Conservation (phyloP, 2,888 invertebrate genomes). For the Drosophila borealis region DNA sequence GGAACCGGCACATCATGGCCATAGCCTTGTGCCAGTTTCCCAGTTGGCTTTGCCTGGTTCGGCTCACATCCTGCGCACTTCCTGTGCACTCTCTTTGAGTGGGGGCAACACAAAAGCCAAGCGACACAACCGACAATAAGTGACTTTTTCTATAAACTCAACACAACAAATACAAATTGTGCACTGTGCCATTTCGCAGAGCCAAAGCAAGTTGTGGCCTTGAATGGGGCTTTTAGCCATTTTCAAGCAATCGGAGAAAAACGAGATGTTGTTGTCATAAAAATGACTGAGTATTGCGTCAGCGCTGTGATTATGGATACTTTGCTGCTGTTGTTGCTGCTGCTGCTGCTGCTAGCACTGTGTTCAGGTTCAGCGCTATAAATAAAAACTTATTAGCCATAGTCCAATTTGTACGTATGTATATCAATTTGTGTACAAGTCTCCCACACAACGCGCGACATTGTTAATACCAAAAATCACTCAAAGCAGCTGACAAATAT, state of each 20-base stretch:
- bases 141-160: constrained; percentile 4
- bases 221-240: constrained; percentile 62
- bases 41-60: constrained; percentile 14
- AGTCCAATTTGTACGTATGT: constrained; percentile 9
- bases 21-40: constrained; percentile 57
- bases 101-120: constrained; percentile 30
- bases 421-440: constrained; percentile 9
- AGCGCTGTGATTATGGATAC: constrained; percentile 25
- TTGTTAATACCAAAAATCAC: neutral
- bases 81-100: constrained; percentile 48
- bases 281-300: constrained; percentile 54
- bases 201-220: constrained; percentile 43
- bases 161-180: constrained; percentile 21
- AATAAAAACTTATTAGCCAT: constrained; percentile 67
- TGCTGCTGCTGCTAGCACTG: constrained; percentile 16
- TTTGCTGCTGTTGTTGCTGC: constrained; percentile 1
- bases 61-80: constrained; percentile 42
- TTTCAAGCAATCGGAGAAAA: constrained; percentile 49
- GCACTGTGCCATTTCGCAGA: constrained; percentile 42
- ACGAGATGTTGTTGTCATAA: constrained; percentile 68
- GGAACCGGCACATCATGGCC: constrained; percentile 19
- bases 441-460: constrained; percentile 3
- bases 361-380: constrained; percentile 58
- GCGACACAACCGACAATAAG: neutral
- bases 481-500: neutral